Evolutionary conservation across 2,888 invertebrate genomes (phyloP).

Genomic region (Mesochorus sp.): DNA sequence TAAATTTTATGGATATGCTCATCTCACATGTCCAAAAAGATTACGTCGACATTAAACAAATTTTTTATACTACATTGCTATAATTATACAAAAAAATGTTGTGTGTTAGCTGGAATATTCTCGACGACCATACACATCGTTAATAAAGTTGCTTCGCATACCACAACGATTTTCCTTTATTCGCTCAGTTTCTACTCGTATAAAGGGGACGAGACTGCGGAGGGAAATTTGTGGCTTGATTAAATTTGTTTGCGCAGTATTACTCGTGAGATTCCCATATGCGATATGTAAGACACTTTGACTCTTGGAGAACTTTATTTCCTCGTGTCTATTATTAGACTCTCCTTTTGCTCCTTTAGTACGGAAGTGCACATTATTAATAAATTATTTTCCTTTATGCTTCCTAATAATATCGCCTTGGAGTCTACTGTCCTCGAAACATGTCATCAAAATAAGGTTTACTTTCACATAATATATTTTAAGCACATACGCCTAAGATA

Average conservation of each 20-base stretch:
- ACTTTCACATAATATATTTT: not conserved
- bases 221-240: conserved; percentile 67
- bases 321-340: not conserved
- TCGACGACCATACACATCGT: too few relatives aligned
- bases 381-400: conserved; percentile 36
- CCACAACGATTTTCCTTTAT: not conserved
- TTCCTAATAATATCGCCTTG: conserved; percentile 39
- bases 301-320: not conserved
- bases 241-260: conserved; percentile 65
- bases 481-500: not conserved
- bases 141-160: conserved; percentile 30
- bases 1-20: too few relatives aligned
- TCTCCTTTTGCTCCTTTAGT: not conserved
- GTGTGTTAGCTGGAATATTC: too few relatives aligned
- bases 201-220: too few relatives aligned
- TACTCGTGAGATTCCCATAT: conserved; percentile 27
- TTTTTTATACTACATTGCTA: too few relatives aligned
- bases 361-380: conserved; percentile 48
- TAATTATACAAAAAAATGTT: too few relatives aligned
- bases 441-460: not conserved
- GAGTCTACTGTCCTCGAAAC: not conserved
- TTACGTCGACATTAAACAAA: too few relatives aligned
- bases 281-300: not conserved
- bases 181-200: conserved; percentile 16
- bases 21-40: too few relatives aligned